These are phyloP conservation scores for Epinephelus lanceolatus DNA, from an alignment of 2,113 vertebrate genomes.

Conservation along the genomic window DNA sequence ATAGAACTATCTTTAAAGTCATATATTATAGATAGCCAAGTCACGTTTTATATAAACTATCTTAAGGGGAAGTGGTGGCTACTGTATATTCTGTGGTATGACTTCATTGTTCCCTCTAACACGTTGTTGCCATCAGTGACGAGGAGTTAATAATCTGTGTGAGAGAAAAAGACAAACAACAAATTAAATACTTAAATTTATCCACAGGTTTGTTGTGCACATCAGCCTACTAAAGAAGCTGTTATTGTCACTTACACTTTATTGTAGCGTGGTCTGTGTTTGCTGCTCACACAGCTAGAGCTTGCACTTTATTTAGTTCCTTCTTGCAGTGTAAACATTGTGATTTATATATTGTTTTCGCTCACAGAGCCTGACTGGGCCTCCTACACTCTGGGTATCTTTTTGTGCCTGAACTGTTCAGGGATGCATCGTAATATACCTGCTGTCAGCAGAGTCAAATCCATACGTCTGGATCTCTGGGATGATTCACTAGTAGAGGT, in stretches of 20 bases:
- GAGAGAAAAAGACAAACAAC: background rate
- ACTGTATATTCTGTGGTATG: slow-evolving; percentile 12
- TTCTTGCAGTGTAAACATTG: slow-evolving; percentile 2
- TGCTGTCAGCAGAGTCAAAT: slow-evolving; percentile 91
- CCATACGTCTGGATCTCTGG: slow-evolving; percentile 93
- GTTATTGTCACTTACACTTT: background rate
- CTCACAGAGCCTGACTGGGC: slow-evolving; percentile 92
- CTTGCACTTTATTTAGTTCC: background rate
- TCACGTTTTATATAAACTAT: slow-evolving; percentile 1
- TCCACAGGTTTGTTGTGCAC: no score
- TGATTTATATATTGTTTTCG: background rate
- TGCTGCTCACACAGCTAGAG: background rate
- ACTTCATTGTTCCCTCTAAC: slow-evolving; percentile 56
- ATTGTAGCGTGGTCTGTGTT: background rate
- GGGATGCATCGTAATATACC: slow-evolving; percentile 92
- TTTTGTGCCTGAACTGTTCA: slow-evolving; percentile 93
- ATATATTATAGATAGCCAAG: background rate
- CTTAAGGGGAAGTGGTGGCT: slow-evolving; percentile 50
- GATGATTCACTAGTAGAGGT: slow-evolving; percentile 91
- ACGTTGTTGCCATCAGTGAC: background rate
- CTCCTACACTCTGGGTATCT: slow-evolving; percentile 92
- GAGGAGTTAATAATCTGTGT: background rate
- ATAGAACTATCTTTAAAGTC: slow-evolving; percentile 4
- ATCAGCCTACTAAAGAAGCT: background rate
- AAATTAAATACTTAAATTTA: background rate